Evolutionary conservation across 2,888 invertebrate species (phyloP), one percentile per base, ranked within the genome.

Genomic region (Thereva unica): DNA sequence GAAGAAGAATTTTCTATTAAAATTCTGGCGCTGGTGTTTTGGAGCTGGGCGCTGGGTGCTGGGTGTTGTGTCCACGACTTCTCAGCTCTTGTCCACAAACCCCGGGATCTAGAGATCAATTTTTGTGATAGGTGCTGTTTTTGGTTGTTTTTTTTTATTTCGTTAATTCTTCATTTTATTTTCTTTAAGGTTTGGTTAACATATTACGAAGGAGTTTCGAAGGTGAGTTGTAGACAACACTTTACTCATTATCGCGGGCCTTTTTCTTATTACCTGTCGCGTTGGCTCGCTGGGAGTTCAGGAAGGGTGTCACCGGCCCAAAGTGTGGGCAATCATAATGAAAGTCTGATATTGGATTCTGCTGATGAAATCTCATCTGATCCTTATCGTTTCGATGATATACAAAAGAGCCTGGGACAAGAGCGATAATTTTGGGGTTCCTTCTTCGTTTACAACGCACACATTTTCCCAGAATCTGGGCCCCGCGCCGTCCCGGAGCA

Each of bases 1-100:
- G 59, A 47, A 47, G 47, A 59, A 42, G 49, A 38, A 59, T 66
- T 66, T 66, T 66, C 66, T 56, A 56, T 66, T 66, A 66, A 66
- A 66, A 66, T 66, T 66, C 66, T 66, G 56, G 56, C 56, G 47
- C 49, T 55, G 57, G 56, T 42, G 49, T 37, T 59, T 23, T 23
- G 23, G 23, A 23, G 23, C 23, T 23, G 23, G 23, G 23, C 23
- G 23, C 23, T 23, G 23, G 49, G 59, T 47, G 47, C 37, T 49
- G 40, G 55, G 37, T 47, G 56, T 23, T 50, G 38, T 66, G 56
- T 66, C 66, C 57, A 56, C 66, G 66, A 57, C 47, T 56, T 66
- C 55, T 66, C 66, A 45, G 52, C 54, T 64, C 37, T 55, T 54
- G 54, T 67, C 54, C 61, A 8, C 54, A 50, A 35, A 64, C 50